Evolutionary conservation across 2,113 vertebrate genomes (phyloP).

Genomic region (Sylvietta virens): DNA sequence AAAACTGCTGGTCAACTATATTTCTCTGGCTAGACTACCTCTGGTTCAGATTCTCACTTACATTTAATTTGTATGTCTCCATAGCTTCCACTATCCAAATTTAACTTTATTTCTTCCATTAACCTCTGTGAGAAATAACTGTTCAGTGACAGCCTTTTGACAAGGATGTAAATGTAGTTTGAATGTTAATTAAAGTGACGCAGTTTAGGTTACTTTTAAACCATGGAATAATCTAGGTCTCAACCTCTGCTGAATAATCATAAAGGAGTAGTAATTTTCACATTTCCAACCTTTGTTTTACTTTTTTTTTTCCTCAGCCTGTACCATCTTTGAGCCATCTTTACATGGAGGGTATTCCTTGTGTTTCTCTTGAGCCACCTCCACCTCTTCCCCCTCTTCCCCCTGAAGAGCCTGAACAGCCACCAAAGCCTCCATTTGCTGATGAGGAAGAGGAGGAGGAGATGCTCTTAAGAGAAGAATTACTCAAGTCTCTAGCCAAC

Average conservation of each 20-base stretch:
- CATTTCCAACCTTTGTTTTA: background rate
- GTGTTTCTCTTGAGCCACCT: constrained; percentile 60
- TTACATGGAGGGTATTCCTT: constrained; percentile 67
- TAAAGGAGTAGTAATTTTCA: background rate
- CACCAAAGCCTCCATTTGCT: constrained; percentile 94
- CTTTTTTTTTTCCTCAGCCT: constrained; percentile 40
- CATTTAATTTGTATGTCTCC: background rate
- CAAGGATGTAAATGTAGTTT: background rate
- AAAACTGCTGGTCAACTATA: background rate
- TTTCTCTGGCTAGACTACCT: background rate
- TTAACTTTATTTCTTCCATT: background rate
- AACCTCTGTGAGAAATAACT: background rate
- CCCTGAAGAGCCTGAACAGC: constrained; percentile 84
- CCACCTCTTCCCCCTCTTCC: constrained; percentile 88
- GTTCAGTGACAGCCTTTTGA: background rate
- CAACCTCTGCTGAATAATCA: background rate
- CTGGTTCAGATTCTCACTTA: background rate
- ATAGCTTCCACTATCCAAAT: background rate
- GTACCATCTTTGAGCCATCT: constrained; percentile 68
- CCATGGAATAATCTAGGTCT: background rate
- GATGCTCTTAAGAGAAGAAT: constrained; percentile 94
- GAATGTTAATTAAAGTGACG: background rate
- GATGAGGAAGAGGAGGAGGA: constrained; percentile 98
- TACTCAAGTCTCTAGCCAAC: constrained; percentile 90
- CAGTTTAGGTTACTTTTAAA: background rate